Percentiles rank a stretch among this genome's conserved stretches.
These are phyloP conservation scores for Blastomussa wellsi DNA, from an alignment of 92 coral and sea anemone species.

Conservation along the genomic window DNA sequence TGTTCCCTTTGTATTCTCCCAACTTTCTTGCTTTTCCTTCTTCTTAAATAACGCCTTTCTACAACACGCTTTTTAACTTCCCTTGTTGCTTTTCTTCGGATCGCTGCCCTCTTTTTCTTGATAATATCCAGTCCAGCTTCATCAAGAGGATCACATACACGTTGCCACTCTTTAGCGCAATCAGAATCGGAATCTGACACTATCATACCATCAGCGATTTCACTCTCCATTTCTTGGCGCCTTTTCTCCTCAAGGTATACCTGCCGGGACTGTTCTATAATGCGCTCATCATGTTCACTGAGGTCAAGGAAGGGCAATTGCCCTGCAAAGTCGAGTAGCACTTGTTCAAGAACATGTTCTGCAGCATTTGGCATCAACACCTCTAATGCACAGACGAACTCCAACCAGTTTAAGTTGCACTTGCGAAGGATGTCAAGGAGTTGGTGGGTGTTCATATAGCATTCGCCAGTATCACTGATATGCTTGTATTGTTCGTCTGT, in stretches of 20 bases:
- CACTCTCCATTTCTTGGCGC: slow-evolving; percentile 43
- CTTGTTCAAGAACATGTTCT: too few relatives aligned
- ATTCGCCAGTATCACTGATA: too few relatives aligned
- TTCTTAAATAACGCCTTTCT: slow-evolving; percentile 47
- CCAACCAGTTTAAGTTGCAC: slow-evolving; percentile 50
- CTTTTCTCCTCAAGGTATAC: slow-evolving; percentile 13
- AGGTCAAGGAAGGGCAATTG: slow-evolving; percentile 34
- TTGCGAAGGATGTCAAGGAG: slow-evolving; percentile 24
- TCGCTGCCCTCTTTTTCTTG: slow-evolving; percentile 49
- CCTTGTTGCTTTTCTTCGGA: slow-evolving; percentile 50
- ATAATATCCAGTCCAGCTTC: slow-evolving; percentile 50
- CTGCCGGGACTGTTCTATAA: slow-evolving; percentile 45
- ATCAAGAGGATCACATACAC: slow-evolving; percentile 44
- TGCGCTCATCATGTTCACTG: slow-evolving; percentile 19
- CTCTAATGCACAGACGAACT: slow-evolving; percentile 19
- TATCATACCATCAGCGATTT: slow-evolving; percentile 46
- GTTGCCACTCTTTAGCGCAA: slow-evolving; percentile 16
- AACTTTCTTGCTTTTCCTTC: slow-evolving; percentile 43
- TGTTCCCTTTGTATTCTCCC: too few relatives aligned
- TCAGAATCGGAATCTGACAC: slow-evolving; percentile 52
- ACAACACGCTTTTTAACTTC: slow-evolving; percentile 36
- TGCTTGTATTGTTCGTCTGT: slow-evolving; percentile 29
- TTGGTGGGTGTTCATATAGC: too few relatives aligned
- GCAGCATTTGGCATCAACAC: slow-evolving; percentile 7
- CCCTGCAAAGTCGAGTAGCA: too few relatives aligned